A percentile compares a stretch with the other conserved stretches of the same genome.
phyloP scores from a whole-genome alignment of 2,113 vertebrate genomes.

The Megatriorchis doriae region DNA sequence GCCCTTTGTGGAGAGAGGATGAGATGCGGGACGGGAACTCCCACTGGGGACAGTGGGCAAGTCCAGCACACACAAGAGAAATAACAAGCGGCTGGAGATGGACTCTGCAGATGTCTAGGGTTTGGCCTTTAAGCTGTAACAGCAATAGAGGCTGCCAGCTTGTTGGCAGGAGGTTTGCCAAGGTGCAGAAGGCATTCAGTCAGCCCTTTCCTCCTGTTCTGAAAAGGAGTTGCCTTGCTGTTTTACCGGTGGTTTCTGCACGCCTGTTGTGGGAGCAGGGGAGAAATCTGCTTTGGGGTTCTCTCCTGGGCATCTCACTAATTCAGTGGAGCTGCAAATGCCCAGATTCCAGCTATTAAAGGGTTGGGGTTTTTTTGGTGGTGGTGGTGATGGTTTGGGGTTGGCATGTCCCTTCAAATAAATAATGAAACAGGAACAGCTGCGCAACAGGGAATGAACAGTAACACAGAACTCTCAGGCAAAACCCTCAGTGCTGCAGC shows the following conservation, averaged over 20 bases:
- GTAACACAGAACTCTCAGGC: background rate
- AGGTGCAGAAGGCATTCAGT: background rate
- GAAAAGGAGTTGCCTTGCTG: background rate
- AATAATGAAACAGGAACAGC: too few species aligned
- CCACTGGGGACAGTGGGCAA: background rate
- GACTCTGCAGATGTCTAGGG: background rate
- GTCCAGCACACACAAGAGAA: background rate
- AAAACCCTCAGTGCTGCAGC: background rate
- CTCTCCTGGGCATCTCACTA: too few species aligned
- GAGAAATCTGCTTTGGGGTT: too few species aligned
- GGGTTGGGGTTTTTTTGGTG: too few species aligned
- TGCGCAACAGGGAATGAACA: background rate
- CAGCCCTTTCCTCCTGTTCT: background rate
- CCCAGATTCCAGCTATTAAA: too few species aligned
- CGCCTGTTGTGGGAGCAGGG: too few species aligned
- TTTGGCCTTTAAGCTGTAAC: background rate
- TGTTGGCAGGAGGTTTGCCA: background rate
- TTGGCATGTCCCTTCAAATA: too few species aligned
- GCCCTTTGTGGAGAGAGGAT: background rate
- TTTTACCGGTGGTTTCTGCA: too few species aligned
- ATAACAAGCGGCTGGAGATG: background rate
- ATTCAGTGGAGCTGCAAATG: too few species aligned
- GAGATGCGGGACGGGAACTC: background rate
- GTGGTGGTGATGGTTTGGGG: too few species aligned
- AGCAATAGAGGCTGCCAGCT: background rate